A percentile compares a stretch with the other conserved stretches of the same genome.
These are phyloP conservation scores for Buathra laborator DNA, from an alignment of 2,888 invertebrate genomes.

Conservation along the genomic window DNA sequence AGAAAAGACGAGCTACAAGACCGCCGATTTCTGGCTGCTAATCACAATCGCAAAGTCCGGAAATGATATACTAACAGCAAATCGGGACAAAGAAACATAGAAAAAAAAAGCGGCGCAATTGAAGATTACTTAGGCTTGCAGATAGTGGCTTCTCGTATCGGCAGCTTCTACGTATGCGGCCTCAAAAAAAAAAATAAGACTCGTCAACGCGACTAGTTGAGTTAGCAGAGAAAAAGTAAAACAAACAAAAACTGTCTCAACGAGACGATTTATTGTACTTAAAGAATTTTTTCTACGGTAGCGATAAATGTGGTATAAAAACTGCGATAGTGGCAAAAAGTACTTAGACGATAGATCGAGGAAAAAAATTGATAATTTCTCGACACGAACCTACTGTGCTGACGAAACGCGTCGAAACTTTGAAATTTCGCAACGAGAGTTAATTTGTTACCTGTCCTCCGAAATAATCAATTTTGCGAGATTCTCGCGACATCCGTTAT, in stretches of 20 bases:
- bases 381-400: not conserved
- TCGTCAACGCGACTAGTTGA: constrained; percentile 8
- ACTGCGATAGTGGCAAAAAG: constrained; percentile 40
- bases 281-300: constrained; percentile 61
- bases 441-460: not conserved
- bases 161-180: constrained; percentile 15
- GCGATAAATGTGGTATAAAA: constrained; percentile 52
- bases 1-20: constrained; percentile 26
- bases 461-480: not conserved
- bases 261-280: constrained; percentile 42
- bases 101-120: constrained; percentile 11
- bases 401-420: not conserved
- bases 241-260: constrained; percentile 28
- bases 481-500: not conserved
- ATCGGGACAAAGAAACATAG: not conserved
- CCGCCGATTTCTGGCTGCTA: constrained; percentile 17
- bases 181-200: not conserved
- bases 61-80: constrained; percentile 3
- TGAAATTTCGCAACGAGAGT: constrained; percentile 4
- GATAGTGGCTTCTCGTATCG: constrained; percentile 15
- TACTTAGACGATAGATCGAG: constrained; percentile 37
- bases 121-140: constrained; percentile 16
- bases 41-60: constrained; percentile 49
- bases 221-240: not conserved
- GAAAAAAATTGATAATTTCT: not conserved